Evolutionary conservation across 2,888 invertebrate genomes (phyloP).

Genomic region (Erebia epiphron): DNA sequence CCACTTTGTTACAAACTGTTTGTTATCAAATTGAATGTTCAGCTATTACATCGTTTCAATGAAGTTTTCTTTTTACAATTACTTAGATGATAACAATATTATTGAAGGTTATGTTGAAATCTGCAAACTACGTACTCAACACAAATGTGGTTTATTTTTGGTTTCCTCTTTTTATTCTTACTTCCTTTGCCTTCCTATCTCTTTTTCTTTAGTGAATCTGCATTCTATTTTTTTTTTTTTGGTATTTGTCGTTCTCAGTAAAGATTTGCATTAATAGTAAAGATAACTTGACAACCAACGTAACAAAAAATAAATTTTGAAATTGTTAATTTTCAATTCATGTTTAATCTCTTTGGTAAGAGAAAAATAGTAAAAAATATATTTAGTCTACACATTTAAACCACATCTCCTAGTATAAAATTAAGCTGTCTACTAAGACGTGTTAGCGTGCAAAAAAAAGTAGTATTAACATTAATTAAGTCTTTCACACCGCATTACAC

Average conservation of each 20-base stretch:
- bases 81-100: too few species aligned
- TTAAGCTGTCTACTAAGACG: neutral
- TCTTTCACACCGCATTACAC: conserved; percentile 12
- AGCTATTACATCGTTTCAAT: conserved; percentile 8
- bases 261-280: too few species aligned
- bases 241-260: neutral
- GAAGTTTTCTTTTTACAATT: too few species aligned
- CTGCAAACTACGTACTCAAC: neutral
- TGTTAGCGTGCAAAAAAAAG: neutral
- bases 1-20: conserved; percentile 47
- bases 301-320: too few species aligned
- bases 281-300: too few species aligned
- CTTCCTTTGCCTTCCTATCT: too few species aligned
- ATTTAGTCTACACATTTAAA: neutral
- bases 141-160: neutral
- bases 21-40: conserved; percentile 21
- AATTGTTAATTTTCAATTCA: too few species aligned
- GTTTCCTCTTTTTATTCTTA: neutral
- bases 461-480: conserved; percentile 19
- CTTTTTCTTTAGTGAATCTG: neutral
- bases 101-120: neutral
- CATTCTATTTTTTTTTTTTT: neutral
- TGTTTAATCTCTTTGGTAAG: neutral
- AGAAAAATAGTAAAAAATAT: neutral
- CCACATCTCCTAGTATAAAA: neutral